These are phyloP conservation scores for Limonius californicus DNA, from an alignment of 1,140 invertebrate species.

Conservation along the genomic window DNA sequence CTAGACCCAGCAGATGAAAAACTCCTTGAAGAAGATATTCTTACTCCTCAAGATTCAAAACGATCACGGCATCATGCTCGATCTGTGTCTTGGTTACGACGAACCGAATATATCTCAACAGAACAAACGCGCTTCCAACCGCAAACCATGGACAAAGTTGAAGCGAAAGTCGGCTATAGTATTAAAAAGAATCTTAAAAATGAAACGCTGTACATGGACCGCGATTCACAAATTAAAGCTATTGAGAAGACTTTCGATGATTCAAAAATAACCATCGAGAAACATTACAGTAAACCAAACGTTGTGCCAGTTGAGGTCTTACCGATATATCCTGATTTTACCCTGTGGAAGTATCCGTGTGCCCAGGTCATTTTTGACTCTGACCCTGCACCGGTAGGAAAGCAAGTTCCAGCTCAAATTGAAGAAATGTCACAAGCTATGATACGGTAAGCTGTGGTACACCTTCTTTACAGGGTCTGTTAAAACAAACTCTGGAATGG, in stretches of 20 bases:
- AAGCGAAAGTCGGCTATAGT: conserved; percentile 97
- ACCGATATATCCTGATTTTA: conserved; percentile 92
- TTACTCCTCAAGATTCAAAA: conserved; percentile 84
- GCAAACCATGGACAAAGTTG: conserved; percentile 93
- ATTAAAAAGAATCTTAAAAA: conserved; percentile 95
- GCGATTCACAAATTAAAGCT: conserved; percentile 94
- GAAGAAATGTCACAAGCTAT: conserved; percentile 99
- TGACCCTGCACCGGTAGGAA: conserved; percentile 83
- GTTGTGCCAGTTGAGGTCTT: conserved; percentile 88
- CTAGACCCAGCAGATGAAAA: conserved; percentile 90
- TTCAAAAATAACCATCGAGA: conserved; percentile 78
- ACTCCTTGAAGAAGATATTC: conserved; percentile 87
- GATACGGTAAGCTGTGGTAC: conserved; percentile 71
- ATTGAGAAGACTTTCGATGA: conserved; percentile 98
- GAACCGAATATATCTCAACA: conserved; percentile 98
- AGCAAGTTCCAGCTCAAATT: conserved; percentile 78
- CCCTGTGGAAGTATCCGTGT: conserved; percentile 95
- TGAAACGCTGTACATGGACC: conserved; percentile 93
- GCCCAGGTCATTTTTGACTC: conserved; percentile 98
- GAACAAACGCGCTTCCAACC: conserved; percentile 97
- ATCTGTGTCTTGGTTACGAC: conserved; percentile 92
- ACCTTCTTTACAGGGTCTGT: too few species aligned
- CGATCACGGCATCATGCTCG: conserved; percentile 86
- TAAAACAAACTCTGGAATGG: too few species aligned
- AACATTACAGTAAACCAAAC: conserved; percentile 94